Base-by-base conservation (phyloP, 1,140 invertebrate species). In the Aleiodes sp. region DNA sequence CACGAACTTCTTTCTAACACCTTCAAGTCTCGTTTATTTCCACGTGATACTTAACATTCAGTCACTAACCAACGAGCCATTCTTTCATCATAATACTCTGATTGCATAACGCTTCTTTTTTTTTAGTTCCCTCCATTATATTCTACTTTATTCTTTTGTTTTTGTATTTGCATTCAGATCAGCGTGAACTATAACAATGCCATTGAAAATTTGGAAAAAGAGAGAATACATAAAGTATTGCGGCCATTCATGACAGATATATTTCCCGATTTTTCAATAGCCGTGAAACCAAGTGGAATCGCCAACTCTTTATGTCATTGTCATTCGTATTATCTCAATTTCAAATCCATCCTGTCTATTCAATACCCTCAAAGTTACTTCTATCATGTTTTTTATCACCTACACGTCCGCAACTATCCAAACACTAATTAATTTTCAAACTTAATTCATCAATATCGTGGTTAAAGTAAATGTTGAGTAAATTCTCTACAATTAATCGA, bases 191-290 rank as follows among this genome's bases (percentile, higher is more conserved):
- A 4, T 35, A 10, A 4, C 4, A 10, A 4, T 52, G 21, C 46
- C 19, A 52, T 52, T 52, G 46, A 52, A 52, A 52, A 52, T 24
- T 52, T 16, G 46, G 46, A 52, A 52, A 52, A 52, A 24, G 9
- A 21, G 2, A 19, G 21, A 43, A 16, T 43, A 16, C 6, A 43
- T n/a, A 12, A 16, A 16, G n/a, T n/a, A 10, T 43, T 4, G 39
- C 1, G 39, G 46, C 19, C 4, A 26, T 52, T 24, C 46, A 16
- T 24, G 46, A n/a, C n/a, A n/a, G n/a, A n/a, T n/a, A n/a, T n/a
- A n/a, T 24, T 52, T 21, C 46, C 46, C 19, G 46, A 24, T 16
- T 24, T 52, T 52, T 52, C 8, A 24, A 52, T 52, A n/a, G n/a
- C n/a, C n/a, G n/a, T n/a, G n/a, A n/a, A n/a, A n/a, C n/a, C n/a